These are phyloP conservation scores for Tuberolachnus salignus DNA, from an alignment of 2,888 invertebrate genomes.

Conservation along the genomic window DNA sequence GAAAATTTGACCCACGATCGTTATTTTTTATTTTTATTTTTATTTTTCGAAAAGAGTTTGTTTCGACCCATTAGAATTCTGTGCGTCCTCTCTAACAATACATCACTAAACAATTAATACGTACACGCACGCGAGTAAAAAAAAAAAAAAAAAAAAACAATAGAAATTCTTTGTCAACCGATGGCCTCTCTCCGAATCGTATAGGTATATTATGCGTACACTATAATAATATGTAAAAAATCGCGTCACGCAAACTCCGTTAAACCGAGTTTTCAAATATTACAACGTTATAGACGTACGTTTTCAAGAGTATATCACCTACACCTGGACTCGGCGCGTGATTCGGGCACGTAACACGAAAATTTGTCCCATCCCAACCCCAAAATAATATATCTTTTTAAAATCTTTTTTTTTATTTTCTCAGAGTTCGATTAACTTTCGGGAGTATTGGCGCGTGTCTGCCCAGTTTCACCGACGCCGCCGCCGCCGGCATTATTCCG, in stretches of 20 bases:
- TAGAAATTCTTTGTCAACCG: conserved; percentile 50
- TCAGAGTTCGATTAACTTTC: too few relatives aligned
- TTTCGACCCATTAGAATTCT: conserved; percentile 37
- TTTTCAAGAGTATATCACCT: too few relatives aligned
- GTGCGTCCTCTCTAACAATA: conserved; percentile 35
- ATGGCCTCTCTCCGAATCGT: conserved; percentile 27
- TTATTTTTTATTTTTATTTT: not conserved
- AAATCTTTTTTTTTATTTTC: too few relatives aligned
- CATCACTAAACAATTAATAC: conserved; percentile 43
- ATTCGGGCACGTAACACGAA: too few relatives aligned
- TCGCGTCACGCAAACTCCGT: conserved; percentile 19
- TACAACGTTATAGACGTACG: not conserved
- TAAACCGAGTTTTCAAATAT: not conserved
- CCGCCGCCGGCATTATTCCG: too few relatives aligned
- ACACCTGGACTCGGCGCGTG: too few relatives aligned
- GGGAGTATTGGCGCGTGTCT: too few relatives aligned
- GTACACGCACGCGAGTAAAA: not conserved
- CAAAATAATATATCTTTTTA: too few relatives aligned
- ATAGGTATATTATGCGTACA: too few relatives aligned
- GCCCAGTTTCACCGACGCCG: too few relatives aligned
- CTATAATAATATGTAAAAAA: conserved; percentile 15
- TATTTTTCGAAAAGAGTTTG: conserved; percentile 26
- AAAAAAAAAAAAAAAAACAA: conserved; percentile 32
- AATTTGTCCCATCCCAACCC: too few relatives aligned
- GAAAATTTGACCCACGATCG: conserved; percentile 38